Evolutionary conservation across 2,797 vertebrate genomes (phyloP).

Genomic region (Enteromius trimaculatus): DNA sequence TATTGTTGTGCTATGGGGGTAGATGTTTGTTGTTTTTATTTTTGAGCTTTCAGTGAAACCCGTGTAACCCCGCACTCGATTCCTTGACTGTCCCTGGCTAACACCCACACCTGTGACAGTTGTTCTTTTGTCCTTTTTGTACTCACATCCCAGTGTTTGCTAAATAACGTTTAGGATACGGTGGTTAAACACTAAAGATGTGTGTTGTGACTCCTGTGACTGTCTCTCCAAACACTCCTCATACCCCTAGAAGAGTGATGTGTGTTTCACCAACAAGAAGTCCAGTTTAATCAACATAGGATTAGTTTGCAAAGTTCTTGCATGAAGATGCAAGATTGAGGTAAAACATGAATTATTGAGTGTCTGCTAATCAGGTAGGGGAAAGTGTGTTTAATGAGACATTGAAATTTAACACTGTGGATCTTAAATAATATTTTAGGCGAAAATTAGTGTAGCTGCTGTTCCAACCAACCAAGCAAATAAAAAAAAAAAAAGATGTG

Average conservation of each 20-base stretch:
- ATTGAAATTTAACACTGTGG: neutral
- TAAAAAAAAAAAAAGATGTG: too few species aligned
- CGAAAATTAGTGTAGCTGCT: too few species aligned
- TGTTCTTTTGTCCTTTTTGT: neutral
- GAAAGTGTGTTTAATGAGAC: neutral
- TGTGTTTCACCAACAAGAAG: neutral
- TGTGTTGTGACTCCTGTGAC: neutral
- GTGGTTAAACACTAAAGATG: neutral
- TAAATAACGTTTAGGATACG: neutral
- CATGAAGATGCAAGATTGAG: neutral
- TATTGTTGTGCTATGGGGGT: neutral
- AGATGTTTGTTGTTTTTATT: neutral
- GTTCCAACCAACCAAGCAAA: too few species aligned
- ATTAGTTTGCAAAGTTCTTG: neutral
- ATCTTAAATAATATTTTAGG: neutral
- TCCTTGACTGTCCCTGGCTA: neutral
- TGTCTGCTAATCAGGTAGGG: neutral
- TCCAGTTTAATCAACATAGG: neutral
- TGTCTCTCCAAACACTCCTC: neutral
- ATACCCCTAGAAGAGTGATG: neutral
- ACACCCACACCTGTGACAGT: neutral
- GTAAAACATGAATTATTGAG: neutral
- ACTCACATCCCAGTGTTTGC: neutral
- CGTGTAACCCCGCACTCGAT: neutral
- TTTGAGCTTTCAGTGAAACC: neutral